Percentiles rank a stretch among this genome's conserved stretches.
These are phyloP conservation scores for Passerculus sandwichensis DNA, from an alignment of 2,797 vertebrate species.

Conservation along the genomic window DNA sequence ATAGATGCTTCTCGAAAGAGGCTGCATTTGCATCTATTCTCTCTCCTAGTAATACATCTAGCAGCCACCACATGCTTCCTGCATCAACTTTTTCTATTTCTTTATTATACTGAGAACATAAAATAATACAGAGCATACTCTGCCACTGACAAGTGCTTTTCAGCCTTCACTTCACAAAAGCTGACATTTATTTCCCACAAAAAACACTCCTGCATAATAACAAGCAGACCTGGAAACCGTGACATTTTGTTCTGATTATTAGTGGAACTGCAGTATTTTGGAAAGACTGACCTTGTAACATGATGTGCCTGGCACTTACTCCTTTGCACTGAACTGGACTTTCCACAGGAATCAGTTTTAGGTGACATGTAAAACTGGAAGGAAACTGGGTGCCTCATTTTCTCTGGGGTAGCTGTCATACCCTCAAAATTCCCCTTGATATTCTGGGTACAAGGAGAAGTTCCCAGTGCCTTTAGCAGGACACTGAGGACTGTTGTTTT, in stretches of 20 bases:
- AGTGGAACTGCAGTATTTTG: background rate
- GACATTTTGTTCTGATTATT: background rate
- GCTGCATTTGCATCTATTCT: background rate
- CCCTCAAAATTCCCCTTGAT: background rate
- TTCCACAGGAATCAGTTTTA: background rate
- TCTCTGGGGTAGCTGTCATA: fast-evolving
- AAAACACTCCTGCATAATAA: background rate
- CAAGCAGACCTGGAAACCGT: fast-evolving
- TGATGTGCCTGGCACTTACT: background rate
- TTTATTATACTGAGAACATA: background rate
- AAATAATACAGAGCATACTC: background rate
- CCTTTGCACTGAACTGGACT: background rate
- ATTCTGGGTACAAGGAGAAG: background rate
- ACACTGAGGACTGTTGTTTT: background rate
- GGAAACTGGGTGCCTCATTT: background rate
- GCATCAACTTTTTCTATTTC: background rate
- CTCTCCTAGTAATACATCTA: background rate
- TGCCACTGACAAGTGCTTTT: background rate
- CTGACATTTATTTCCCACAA: background rate
- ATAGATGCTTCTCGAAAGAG: background rate
- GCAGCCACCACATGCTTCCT: background rate
- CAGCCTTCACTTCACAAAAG: background rate
- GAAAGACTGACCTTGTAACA: background rate
- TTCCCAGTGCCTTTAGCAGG: background rate
- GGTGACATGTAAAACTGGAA: background rate